Base-by-base conservation (phyloP, 1,140 invertebrate genomes). In the Schmidtea mediterranea region DNA sequence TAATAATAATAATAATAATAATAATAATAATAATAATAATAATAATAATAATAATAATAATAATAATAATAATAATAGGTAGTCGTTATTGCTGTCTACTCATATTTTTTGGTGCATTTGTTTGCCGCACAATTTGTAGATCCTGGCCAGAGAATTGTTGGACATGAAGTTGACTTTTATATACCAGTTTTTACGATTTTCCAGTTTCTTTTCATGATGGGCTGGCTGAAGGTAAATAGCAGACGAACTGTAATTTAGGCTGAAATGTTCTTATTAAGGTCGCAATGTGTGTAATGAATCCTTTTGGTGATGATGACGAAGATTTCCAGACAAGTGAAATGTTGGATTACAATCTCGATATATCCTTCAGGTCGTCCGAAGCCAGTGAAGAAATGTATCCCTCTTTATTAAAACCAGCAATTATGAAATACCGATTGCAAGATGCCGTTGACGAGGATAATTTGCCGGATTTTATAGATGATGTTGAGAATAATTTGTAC, bases 171-270 rank as follows among this genome's bases (percentile, higher is more conserved):
- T 0, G 83, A 92, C 59, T 68, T 82, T 8, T 84, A 83, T 59
- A 76, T 89, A 59, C 83, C 83, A 0, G 67, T 86, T 53, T 87
- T 89, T 58, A 81, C 77, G 1, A 75, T 79, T 1, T 66, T 87
- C 38, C 63, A 67, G 54, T 90, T 90, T 62, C 80, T 82, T 60
- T 90, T 90, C 66, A 90, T 89, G 69, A 78, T 90, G 56, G 84
- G 86, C 18, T 90, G 84, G 84, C 65, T 92, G 23, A 89, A 90
- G 73, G 66, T 66, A 24, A 41, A 15, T 37, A 40, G 39, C 15
- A 16, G 26, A 32, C n/a, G n/a, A n/a, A n/a, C n/a, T n/a, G n/a
- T n/a, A n/a, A n/a, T n/a, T n/a, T n/a, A n/a, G n/a, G n/a, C n/a
- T n/a, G n/a, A n/a, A n/a, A n/a, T n/a, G n/a, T n/a, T n/a, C n/a